phyloP scores from a whole-genome alignment of 2,113 vertebrate species.

The Sceloporus tristichus region DNA sequence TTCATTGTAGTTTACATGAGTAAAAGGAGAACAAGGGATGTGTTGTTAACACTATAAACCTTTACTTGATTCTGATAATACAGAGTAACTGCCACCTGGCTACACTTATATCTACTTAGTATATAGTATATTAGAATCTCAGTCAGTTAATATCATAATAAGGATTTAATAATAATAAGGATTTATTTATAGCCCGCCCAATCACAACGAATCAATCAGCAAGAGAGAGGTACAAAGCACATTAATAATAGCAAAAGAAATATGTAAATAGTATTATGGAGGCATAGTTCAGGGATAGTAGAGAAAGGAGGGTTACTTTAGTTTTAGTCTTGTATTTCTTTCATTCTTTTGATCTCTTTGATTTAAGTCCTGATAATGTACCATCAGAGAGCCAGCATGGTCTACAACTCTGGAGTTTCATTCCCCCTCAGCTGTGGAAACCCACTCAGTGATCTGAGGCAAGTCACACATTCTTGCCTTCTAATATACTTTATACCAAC shows the following conservation, averaged over 20 bases:
- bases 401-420: no score
- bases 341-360: neutral
- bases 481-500: no score
- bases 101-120: neutral
- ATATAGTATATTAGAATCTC: neutral
- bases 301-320: neutral
- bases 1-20: neutral
- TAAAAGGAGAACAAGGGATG: neutral
- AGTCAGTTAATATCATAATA: neutral
- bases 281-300: neutral
- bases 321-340: neutral
- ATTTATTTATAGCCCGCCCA: no score
- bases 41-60: no score
- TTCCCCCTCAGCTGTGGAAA: no score
- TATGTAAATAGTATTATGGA: neutral
- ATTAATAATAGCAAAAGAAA: neutral
- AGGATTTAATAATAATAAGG: no score
- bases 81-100: neutral
- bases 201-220: neutral
- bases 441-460: no score
- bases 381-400: neutral
- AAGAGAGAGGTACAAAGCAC: neutral
- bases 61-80: neutral
- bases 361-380: neutral
- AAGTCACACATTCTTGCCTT: no score